A percentile compares a stretch with the other conserved stretches of the same genome.
Conservation (phyloP, 2,113 vertebrate species). For the Poeciliopsis retropinna region DNA sequence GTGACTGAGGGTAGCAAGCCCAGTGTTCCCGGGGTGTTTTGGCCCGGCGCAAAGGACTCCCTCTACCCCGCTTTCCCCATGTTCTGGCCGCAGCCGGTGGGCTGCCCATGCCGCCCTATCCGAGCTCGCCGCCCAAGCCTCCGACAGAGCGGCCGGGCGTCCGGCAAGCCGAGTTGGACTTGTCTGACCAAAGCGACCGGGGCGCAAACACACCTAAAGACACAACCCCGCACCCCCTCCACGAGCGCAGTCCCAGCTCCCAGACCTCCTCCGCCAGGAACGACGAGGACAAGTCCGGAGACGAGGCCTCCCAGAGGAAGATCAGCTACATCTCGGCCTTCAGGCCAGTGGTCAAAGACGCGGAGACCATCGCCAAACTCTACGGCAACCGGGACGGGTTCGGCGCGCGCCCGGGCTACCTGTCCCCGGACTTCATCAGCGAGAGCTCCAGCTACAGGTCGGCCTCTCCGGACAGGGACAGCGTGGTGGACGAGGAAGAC, state of each 20-base stretch:
- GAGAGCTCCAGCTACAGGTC: conserved; percentile 94
- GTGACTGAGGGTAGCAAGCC: conserved; percentile 73
- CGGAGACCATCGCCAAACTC: conserved; percentile 93
- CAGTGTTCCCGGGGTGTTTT: conserved; percentile 73
- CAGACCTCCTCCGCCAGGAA: conserved; percentile 78
- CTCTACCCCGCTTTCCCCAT: conserved; percentile 92
- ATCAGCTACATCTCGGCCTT: conserved; percentile 93
- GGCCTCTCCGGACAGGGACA: conserved; percentile 88
- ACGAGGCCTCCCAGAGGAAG: conserved; percentile 85
- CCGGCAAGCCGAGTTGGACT: conserved; percentile 75
- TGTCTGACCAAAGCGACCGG: conserved; percentile 78
- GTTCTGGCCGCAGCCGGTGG: conserved; percentile 90
- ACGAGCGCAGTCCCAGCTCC: conserved; percentile 81
- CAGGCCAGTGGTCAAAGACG: conserved; percentile 92
- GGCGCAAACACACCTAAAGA: conserved; percentile 83
- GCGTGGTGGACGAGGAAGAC: conserved; percentile 82
- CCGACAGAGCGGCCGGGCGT: conserved; percentile 80
- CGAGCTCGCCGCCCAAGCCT: conserved; percentile 82
- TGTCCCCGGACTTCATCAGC: conserved; percentile 93
- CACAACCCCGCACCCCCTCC: conserved; percentile 43
- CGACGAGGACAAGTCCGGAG: conserved; percentile 85
- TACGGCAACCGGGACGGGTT: conserved; percentile 89
- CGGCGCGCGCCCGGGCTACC: conserved; percentile 81
- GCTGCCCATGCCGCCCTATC: conserved; percentile 86
- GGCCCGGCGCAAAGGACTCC: conserved; percentile 81